These are phyloP conservation scores for Paramormyrops hopkinsi DNA, from an alignment of 2,797 vertebrate genomes.

Conservation along the genomic window DNA sequence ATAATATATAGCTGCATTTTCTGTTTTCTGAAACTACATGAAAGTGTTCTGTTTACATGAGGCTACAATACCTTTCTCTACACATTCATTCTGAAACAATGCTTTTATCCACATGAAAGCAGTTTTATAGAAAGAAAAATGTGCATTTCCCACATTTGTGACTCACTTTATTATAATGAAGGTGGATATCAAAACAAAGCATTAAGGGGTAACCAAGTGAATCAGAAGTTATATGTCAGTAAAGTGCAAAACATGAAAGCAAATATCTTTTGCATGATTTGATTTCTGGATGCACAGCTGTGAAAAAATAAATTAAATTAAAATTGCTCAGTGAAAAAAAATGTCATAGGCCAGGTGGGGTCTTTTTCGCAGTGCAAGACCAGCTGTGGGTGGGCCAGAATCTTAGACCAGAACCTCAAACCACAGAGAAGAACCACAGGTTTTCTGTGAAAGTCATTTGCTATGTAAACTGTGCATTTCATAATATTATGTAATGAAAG, in stretches of 20 bases:
- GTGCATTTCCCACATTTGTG: not conserved
- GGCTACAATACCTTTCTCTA: not conserved
- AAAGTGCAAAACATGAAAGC: not conserved
- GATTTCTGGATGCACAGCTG: not conserved
- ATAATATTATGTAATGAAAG: not conserved
- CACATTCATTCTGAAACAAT: not conserved
- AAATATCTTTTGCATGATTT: not conserved
- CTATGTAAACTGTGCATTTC: not conserved
- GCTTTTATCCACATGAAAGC: constrained; percentile 2
- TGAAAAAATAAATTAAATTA: not conserved
- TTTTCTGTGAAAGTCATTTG: constrained; percentile 5
- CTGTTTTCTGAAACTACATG: not conserved
- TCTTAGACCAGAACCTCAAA: not conserved
- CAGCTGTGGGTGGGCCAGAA: not conserved
- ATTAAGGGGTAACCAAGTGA: not conserved
- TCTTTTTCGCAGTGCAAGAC: not conserved
- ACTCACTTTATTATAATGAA: not conserved
- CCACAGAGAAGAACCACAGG: not conserved
- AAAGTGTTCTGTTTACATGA: not conserved
- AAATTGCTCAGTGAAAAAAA: not conserved
- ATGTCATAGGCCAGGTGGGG: not conserved
- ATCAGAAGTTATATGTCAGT: not conserved
- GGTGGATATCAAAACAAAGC: not conserved
- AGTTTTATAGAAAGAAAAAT: not conserved
- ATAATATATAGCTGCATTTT: not conserved